These are phyloP conservation scores for Drosophila vallismaia DNA, from an alignment of 2,888 invertebrate species.

Conservation along the genomic window DNA sequence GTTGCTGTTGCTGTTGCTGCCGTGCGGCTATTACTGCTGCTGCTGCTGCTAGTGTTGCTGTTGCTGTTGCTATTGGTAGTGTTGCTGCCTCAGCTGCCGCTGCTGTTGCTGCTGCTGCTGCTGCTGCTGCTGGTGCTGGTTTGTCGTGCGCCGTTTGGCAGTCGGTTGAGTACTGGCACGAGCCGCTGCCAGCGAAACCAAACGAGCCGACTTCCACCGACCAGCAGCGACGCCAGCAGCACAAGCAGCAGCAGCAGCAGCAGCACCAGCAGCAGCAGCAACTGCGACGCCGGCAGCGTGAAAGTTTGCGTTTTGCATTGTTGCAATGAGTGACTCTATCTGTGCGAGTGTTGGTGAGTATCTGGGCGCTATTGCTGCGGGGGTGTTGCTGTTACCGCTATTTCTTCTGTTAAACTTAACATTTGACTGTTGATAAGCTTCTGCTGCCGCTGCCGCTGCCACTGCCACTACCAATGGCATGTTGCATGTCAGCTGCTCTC, in stretches of 20 bases:
- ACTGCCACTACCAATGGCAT: slow-evolving; percentile 35
- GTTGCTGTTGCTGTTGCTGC: slow-evolving; percentile 43
- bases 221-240: slow-evolving; percentile 42
- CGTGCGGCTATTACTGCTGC: slow-evolving; percentile 47
- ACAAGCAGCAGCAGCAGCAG: slow-evolving; percentile 24
- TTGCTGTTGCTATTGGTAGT: slow-evolving; percentile 43
- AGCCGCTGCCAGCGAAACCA: slow-evolving; percentile 77
- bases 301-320: slow-evolving; percentile 78
- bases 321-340: slow-evolving; percentile 56
- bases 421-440: slow-evolving; percentile 44
- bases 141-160: slow-evolving; percentile 81
- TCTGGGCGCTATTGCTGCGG: slow-evolving; percentile 45
- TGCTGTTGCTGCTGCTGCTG: slow-evolving; percentile 45
- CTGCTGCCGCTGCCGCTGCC: slow-evolving; percentile 32
- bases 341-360: slow-evolving; percentile 15
- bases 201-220: slow-evolving; percentile 63
- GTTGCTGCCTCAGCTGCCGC: slow-evolving; percentile 42
- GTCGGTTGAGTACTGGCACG: slow-evolving; percentile 83
- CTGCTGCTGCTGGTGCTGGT: slow-evolving; percentile 30
- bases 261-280: slow-evolving; percentile 22
- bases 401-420: slow-evolving; percentile 20
- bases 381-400: slow-evolving; percentile 38
- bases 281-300: slow-evolving; percentile 69
- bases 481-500: slow-evolving; percentile 43
- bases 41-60: slow-evolving; percentile 36